Evolutionary conservation across 2,113 vertebrate species (phyloP).

Genomic region (Alexandromys fortis): DNA sequence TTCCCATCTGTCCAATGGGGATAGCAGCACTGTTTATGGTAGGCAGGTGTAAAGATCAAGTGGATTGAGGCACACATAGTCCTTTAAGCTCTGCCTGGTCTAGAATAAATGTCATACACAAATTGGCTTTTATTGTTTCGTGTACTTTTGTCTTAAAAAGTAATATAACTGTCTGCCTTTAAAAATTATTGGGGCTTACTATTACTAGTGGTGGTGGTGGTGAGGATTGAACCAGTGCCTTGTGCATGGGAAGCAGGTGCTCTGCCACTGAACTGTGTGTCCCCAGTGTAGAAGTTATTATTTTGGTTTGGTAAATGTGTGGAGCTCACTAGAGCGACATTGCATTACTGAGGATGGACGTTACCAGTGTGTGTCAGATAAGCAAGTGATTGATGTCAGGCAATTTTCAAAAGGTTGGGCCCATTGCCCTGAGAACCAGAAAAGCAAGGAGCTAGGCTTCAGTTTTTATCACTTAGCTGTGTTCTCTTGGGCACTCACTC

Average conservation of each 20-base stretch:
- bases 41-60: not conserved
- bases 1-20: constrained; percentile 36
- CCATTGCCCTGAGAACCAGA: not conserved
- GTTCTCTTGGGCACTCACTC: constrained; percentile 14
- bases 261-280: not conserved
- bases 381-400: not conserved
- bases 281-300: not conserved
- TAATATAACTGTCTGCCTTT: constrained; percentile 1
- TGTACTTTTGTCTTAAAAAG: not conserved
- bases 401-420: constrained; percentile 3
- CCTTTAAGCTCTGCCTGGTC: not conserved
- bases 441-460: not conserved
- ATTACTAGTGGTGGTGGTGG: not conserved
- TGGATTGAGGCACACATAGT: not conserved
- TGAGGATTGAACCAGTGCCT: not conserved
- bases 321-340: not conserved
- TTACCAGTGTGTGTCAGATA: not conserved
- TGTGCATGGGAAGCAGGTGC: not conserved
- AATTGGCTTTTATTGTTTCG: not conserved
- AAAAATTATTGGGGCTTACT: not conserved
- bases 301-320: constrained; percentile 32
- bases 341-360: not conserved
- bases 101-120: not conserved
- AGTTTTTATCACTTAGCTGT: not conserved
- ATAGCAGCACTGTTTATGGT: not conserved